A percentile compares a stretch with the other conserved stretches of the same genome.
Conservation (phyloP, 2,888 invertebrate genomes). For the Morpho achilles region DNA sequence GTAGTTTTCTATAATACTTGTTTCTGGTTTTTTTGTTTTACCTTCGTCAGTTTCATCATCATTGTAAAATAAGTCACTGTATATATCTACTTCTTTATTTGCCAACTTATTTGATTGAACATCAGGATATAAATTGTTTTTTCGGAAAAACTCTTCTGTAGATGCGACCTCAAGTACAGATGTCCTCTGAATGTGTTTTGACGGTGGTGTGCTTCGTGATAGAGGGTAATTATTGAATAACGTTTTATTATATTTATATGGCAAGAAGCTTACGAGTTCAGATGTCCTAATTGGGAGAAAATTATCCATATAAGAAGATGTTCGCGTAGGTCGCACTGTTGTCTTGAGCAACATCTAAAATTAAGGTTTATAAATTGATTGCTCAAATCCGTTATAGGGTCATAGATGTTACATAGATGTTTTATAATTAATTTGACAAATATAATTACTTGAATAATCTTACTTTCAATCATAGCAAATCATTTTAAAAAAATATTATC, state of each 20-base stretch:
- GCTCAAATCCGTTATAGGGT: no score
- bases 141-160: slow-evolving; percentile 2
- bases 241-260: slow-evolving; percentile 25
- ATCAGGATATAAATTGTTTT: slow-evolving; percentile 26
- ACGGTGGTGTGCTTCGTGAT: slow-evolving; percentile 1
- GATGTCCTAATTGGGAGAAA: slow-evolving; percentile 40
- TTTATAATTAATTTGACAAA: no score
- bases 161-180: not conserved
- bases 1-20: slow-evolving; percentile 12
- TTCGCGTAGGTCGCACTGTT: slow-evolving; percentile 36
- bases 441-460: not conserved
- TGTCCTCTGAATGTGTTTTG: slow-evolving; percentile 4
- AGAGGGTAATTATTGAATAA: slow-evolving; percentile 1
- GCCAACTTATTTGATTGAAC: slow-evolving; percentile 15
- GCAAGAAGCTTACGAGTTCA: slow-evolving; percentile 30
- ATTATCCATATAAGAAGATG: slow-evolving; percentile 32
- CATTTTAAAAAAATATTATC: no score
- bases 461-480: no score
- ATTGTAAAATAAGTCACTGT: slow-evolving; percentile 49
- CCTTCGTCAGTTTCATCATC: slow-evolving; percentile 39
- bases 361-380: not conserved
- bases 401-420: no score
- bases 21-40: slow-evolving; percentile 12
- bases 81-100: slow-evolving; percentile 41
- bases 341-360: slow-evolving; percentile 28